Base-by-base conservation (phyloP, 2,113 vertebrate species). In the Piprites chloris region DNA sequence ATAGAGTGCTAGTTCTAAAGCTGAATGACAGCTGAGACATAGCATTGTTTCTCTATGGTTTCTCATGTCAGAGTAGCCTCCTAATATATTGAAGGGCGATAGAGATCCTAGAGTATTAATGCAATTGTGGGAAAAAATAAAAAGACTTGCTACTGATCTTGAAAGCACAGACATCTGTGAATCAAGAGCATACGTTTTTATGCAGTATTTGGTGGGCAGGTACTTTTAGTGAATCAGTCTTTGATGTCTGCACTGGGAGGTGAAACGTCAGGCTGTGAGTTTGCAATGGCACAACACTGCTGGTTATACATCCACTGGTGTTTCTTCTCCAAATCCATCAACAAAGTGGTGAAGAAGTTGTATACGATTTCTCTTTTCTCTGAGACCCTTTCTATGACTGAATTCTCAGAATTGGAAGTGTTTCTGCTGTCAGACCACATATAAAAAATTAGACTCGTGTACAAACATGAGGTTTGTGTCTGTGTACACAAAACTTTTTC, bases 281-380 rank as follows among this genome's bases (percentile, higher is more conserved):
- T 66, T 76, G 58, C 20, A 78, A 32, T 12, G 69, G 20, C 22
- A 72, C 32, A 73, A 10, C 4, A 27, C 14, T 44, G 35, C 37
- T 74, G 50, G 20, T 20, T 26, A 13, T 42, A 59, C 3, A 76
- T 0, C 5, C 37, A 35, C 8, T 0, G 0, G 11, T 1, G 1
- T 55, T 81, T 77, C 69, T 53, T 49, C 14, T 7, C 39, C 23
- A 28, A 1, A 82, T 22, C 11, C 21, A 35, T n/a, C 1, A 0
- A 46, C 23, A 68, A 53, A 33, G 15, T 21, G 11, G 12, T 8
- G 2, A 87, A 53, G 33, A 84, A 59, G 16, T 49, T 42, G 18
- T 11, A 41, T 14, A 33, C 14, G 9, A 61, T 66, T 73, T 90
- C 20, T 80, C 4, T 49, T 82, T 71, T 42, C 46, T 41, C 27